Base-by-base conservation (phyloP, 2,113 vertebrate species). In the Australoheros scitulus region DNA sequence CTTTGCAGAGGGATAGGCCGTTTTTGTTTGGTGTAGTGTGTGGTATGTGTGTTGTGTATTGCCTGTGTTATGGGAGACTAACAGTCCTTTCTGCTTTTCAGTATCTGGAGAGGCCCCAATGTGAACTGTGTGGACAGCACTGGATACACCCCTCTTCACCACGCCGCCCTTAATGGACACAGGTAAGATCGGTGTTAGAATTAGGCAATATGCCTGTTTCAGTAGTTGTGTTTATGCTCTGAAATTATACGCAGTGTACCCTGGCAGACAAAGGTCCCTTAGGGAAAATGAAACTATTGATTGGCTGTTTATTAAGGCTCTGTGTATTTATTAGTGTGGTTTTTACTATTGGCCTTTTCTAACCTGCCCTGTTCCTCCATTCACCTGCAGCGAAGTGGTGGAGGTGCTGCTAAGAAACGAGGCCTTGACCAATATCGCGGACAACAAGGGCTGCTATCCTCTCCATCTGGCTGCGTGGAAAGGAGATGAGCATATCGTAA, bases 51-150 rank as follows among this genome's bases (percentile, higher is more conserved):
- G 57, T 8, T 58, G 50, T 43, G 47, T 65, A 22, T 63, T 83
- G 11, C 32, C 18, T 79, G 36, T 91, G 36, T 79, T 32, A n/a
- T 41, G 6, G 22, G 79, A 47, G 38, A 47, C 9, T 88, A 88
- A 91, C 76, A 56, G 34, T 89, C 76, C 34, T 93, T 77, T 94
- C 70, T 91, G 1, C 15, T 83, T 78, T 82, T 81, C 95, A 98
- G 98, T 90, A 99, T 99, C 94, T 99, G 98, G 98, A 97, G 98
- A 92, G 98, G 98, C 75, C 98, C 98, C 11, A 99, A 98, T 81
- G 98, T 99, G 96, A 99, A 99, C 92, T 99, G 98, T 77, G 97
- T 98, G 83, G 98, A 99, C 95, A 98, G 96, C 88, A 99, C 98
- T 81, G 98, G 98, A 90, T 99, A 99, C 87, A 98, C 98, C 2